Evolutionary conservation across 1,140 invertebrate species (phyloP).

Genomic region (Micrasema longulum): DNA sequence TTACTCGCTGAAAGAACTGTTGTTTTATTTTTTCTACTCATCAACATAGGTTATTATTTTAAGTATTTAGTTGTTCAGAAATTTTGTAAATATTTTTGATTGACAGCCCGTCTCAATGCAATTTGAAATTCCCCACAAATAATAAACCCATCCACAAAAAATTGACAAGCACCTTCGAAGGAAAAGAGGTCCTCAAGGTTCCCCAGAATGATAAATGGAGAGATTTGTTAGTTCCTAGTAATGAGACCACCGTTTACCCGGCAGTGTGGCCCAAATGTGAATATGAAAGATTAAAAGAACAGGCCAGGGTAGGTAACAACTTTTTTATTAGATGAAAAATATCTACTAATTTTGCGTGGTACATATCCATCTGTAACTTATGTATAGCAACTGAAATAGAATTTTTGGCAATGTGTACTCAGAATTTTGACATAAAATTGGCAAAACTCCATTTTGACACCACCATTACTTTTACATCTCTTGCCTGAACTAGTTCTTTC

Average conservation of each 20-base stretch:
- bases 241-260: conserved; percentile 61
- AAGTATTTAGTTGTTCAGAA: no score
- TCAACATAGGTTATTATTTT: no score
- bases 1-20: no score
- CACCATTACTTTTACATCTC: no score
- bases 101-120: conserved; percentile 49
- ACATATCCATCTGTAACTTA: background rate
- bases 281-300: conserved; percentile 60
- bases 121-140: conserved; percentile 51
- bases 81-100: no score
- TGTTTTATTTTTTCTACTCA: no score
- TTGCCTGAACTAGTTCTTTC: no score
- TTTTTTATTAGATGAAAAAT: background rate
- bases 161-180: conserved; percentile 45
- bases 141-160: conserved; percentile 51
- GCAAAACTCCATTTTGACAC: no score
- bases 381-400: background rate
- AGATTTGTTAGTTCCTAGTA: conserved; percentile 59
- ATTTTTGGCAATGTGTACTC: background rate
- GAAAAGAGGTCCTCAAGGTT: conserved; percentile 43
- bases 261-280: conserved; percentile 61
- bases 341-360: background rate
- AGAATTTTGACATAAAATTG: background rate
- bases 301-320: conserved; percentile 57
- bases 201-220: conserved; percentile 50